Evolutionary conservation across 2,113 vertebrate species (phyloP), one percentile per base, ranked within the genome.

Genomic region (Craseonycteris thonglongyai): DNA sequence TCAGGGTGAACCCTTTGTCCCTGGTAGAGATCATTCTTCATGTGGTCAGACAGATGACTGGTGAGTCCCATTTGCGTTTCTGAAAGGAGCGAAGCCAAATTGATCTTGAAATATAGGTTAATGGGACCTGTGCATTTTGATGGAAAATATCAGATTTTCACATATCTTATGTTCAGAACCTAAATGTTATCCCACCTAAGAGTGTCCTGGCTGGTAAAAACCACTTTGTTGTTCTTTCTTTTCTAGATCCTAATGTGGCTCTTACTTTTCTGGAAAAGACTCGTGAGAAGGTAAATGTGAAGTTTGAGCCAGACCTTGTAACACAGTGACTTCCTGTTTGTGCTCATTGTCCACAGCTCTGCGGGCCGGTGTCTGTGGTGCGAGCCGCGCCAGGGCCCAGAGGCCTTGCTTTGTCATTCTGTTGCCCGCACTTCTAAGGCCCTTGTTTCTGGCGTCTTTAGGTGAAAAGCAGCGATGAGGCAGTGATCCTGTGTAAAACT

Each of bases 211-310:
- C n/a, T 88, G 68, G 69, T 51, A 9, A 68, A 51, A 40, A 85
- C 61, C 22, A 13, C 61, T 79, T 33, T 11, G 61, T 30, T 88
- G 49, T 35, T 65, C 81, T 76, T 94, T 68, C 19, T 68, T 21
- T 40, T 95, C 2, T 89, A 99, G 99, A 99, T 98, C 99, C 99
- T 40, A 99, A 97, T 2, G 99, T 99, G 88, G 99, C 99, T 80
- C 99, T 99, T 35, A 98, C 98, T 24, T 99, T 99, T 85, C 98
- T 99, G 82, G 99, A 99, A 95, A 99, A 99, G 98, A 99, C 99
- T 58, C 99, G 98, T 56, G 99, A 99, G 89, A 99, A 99, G 98
- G 99, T 99, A 78, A 6, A 51, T 72, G 5, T 65, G 66, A 9
- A 21, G 1, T 42, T 1, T 19, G 40, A 63, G 33, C 18, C 63